phyloP scores from a whole-genome alignment of 2,797 vertebrate genomes.

The Phoeniculus purpureus region DNA sequence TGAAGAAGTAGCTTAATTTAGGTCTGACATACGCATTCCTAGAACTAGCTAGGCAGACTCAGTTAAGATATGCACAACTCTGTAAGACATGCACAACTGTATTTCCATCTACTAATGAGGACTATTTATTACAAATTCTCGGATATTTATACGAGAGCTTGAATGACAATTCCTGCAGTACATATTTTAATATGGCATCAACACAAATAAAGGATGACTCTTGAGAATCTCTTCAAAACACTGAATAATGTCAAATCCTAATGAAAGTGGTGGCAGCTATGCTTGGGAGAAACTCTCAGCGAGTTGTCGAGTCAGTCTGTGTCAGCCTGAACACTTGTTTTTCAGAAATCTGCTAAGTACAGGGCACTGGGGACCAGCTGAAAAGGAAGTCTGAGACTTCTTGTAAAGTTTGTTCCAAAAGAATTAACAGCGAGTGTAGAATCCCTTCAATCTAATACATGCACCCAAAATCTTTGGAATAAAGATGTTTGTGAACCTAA shows the following conservation, averaged over 20 bases:
- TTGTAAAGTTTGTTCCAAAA: background rate
- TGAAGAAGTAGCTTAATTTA: background rate
- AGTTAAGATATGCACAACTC: rapidly evolving
- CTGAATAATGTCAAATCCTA: background rate
- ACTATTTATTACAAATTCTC: constrained; percentile 60
- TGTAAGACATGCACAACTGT: background rate
- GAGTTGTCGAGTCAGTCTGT: background rate
- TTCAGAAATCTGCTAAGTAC: background rate
- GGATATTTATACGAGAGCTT: constrained; percentile 21
- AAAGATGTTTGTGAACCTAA: background rate
- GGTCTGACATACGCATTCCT: no score
- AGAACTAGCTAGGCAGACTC: background rate
- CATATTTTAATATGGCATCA: constrained; percentile 16
- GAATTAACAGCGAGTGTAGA: background rate
- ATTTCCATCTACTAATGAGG: constrained; percentile 60
- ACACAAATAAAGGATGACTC: constrained; percentile 7
- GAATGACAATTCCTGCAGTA: constrained; percentile 34
- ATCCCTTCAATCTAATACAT: background rate
- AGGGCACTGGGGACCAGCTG: background rate
- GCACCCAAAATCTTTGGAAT: background rate
- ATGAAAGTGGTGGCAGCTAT: background rate
- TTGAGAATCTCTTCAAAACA: constrained; percentile 10
- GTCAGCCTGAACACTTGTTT: background rate
- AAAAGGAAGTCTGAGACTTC: background rate
- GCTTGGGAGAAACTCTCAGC: background rate